Evolutionary conservation across 2,797 vertebrate genomes (phyloP).

Genomic region (Natrix natrix): DNA sequence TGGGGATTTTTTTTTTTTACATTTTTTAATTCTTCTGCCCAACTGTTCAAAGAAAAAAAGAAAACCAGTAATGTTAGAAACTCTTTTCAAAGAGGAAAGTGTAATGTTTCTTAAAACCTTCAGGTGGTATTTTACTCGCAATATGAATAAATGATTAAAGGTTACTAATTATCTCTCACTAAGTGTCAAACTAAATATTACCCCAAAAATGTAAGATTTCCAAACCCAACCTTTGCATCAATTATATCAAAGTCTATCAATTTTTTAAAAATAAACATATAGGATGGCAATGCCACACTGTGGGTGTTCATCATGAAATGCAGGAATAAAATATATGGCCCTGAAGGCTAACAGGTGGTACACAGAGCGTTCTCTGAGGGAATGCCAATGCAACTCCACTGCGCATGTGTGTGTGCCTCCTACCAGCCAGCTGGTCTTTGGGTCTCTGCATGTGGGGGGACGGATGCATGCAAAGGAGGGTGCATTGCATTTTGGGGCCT

Average conservation of each 20-base stretch:
- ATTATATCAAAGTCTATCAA: neutral
- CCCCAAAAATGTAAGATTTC: neutral
- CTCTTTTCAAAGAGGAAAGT: neutral
- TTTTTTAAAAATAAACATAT: neutral
- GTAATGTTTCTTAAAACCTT: neutral
- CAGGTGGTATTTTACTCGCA: neutral
- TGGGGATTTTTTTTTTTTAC: neutral
- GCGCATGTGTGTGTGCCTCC: too few species aligned
- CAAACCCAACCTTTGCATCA: neutral
- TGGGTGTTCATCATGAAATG: neutral
- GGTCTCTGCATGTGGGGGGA: too few species aligned
- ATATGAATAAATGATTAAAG: neutral
- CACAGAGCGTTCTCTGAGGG: too few species aligned
- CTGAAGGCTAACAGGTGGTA: too few species aligned
- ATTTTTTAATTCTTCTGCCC: neutral
- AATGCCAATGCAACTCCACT: too few species aligned
- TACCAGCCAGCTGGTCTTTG: too few species aligned
- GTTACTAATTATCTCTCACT: neutral
- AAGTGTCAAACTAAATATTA: neutral
- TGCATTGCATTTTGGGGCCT: too few species aligned
- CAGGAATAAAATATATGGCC: neutral
- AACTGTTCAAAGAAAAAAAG: neutral
- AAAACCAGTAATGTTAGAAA: neutral
- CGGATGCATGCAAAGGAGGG: too few species aligned
- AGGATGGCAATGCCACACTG: neutral